Percentiles rank a stretch among this genome's conserved stretches.
phyloP scores from a whole-genome alignment of 2,113 vertebrate genomes.

The Coturnix japonica region DNA sequence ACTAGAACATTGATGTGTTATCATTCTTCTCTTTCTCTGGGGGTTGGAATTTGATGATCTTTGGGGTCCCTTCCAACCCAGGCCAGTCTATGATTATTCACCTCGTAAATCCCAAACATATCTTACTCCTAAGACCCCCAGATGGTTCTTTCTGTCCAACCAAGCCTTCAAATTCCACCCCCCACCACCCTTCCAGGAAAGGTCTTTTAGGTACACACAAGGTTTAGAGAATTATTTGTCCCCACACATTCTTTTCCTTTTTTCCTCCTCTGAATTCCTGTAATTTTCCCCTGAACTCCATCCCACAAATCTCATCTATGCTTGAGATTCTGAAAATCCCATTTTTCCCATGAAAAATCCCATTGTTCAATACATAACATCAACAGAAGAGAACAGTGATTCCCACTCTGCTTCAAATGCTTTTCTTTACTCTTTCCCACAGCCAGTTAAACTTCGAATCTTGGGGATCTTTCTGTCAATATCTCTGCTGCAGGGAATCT shows the following conservation, averaged over 20 bases:
- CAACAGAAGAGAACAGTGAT: not conserved
- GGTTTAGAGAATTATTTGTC: not conserved
- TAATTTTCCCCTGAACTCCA: not conserved
- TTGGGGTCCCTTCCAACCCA: too few relatives aligned
- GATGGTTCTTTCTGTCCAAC: not conserved
- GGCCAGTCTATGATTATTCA: not conserved
- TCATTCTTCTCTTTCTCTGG: too few relatives aligned
- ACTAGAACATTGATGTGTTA: not conserved
- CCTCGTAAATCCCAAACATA: not conserved
- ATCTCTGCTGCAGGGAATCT: not conserved
- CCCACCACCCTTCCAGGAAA: not conserved
- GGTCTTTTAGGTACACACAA: not conserved
- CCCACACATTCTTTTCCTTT: not conserved
- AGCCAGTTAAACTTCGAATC: not conserved
- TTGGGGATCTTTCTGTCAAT: constrained; percentile 47
- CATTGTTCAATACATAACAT: not conserved
- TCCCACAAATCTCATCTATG: not conserved
- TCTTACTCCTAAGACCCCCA: not conserved
- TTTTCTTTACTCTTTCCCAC: not conserved
- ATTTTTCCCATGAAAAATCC: too few relatives aligned
- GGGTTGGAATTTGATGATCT: too few relatives aligned
- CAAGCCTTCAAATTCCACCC: not conserved
- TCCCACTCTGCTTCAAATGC: constrained; percentile 17
- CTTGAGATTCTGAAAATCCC: not conserved
- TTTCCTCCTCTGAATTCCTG: not conserved